Conservation (phyloP, 2,113 vertebrate genomes). For the Atractosteus spatula region DNA sequence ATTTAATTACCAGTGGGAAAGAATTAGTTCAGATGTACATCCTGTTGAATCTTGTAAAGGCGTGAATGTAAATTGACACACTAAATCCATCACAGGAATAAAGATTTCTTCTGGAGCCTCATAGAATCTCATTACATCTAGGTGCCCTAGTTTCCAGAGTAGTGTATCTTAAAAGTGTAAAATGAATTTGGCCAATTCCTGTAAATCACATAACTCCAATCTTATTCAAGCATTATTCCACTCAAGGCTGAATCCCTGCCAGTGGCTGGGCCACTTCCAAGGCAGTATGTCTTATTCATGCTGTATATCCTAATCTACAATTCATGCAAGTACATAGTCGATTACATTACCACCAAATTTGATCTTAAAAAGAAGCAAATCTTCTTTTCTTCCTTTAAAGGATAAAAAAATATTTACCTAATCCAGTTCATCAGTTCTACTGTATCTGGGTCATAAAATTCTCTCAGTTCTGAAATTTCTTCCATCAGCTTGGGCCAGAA, state of each 20-base stretch:
- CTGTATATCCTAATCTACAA: slow-evolving; percentile 1
- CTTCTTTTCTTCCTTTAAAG: slow-evolving; percentile 30
- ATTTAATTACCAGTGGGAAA: slow-evolving; percentile 64
- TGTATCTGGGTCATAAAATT: slow-evolving; percentile 97
- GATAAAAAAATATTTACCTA: slow-evolving; percentile 71
- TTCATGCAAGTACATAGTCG: background rate
- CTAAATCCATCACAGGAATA: slow-evolving; percentile 64
- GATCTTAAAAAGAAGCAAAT: slow-evolving; percentile 43
- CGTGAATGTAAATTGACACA: slow-evolving; percentile 55
- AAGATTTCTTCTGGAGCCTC: slow-evolving; percentile 59
- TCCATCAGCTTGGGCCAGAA: slow-evolving; percentile 91
- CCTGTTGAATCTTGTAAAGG: slow-evolving; percentile 22
- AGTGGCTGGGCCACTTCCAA: slow-evolving; percentile 53
- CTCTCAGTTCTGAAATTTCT: slow-evolving; percentile 89
- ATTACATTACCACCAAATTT: slow-evolving; percentile 17
- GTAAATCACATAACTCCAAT: slow-evolving; percentile 34
- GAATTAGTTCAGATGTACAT: slow-evolving; percentile 42
- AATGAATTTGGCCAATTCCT: slow-evolving; percentile 28
- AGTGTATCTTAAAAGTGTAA: slow-evolving; percentile 22
- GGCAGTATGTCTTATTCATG: slow-evolving; percentile 50
- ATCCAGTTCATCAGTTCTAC: slow-evolving; percentile 99
- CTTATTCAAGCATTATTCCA: slow-evolving; percentile 40
- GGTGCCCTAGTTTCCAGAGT: slow-evolving; percentile 17
- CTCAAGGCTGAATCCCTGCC: slow-evolving; percentile 38
- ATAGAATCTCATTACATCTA: slow-evolving; percentile 35